Evolutionary conservation across 2,888 invertebrate genomes (phyloP).

Genomic region (Cyclophora albipunctata): DNA sequence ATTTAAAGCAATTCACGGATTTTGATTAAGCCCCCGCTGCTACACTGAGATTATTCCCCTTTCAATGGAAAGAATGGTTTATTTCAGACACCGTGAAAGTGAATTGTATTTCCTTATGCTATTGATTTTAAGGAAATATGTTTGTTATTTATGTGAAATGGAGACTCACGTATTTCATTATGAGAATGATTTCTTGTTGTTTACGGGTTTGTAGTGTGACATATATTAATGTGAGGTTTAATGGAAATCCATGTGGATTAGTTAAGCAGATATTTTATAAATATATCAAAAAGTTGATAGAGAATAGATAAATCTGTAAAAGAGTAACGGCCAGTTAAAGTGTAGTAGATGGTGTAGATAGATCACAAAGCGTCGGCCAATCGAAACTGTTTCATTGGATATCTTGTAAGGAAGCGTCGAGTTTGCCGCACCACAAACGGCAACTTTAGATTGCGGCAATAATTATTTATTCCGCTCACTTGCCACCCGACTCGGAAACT

Average conservation of each 20-base stretch:
- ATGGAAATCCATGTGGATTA: background rate
- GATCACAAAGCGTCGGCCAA: conserved; percentile 37
- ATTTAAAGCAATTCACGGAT: conserved; percentile 75
- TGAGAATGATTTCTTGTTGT: background rate
- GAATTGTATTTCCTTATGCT: conserved; percentile 69
- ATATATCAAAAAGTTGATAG: background rate
- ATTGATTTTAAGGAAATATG: conserved; percentile 56
- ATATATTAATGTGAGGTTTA: background rate
- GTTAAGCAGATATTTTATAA: background rate
- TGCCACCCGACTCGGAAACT: conserved; percentile 60
- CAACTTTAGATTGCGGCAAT: conserved; percentile 67
- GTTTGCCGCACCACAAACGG: conserved; percentile 39
- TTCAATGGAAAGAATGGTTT: conserved; percentile 73
- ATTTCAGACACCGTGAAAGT: conserved; percentile 72
- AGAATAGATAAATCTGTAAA: conserved; percentile 10
- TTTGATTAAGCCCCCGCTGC: conserved; percentile 74
- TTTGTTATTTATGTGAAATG: conserved; percentile 30
- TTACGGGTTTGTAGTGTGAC: background rate
- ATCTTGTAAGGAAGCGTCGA: conserved; percentile 40
- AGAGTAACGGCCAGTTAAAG: conserved; percentile 13
- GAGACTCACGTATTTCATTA: conserved; percentile 25
- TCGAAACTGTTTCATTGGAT: conserved; percentile 63
- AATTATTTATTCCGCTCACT: conserved; percentile 76
- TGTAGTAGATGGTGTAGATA: conserved; percentile 20
- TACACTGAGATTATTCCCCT: conserved; percentile 72